Conservation (phyloP, 2,888 invertebrate genomes). For the Helobdella robusta region DNA sequence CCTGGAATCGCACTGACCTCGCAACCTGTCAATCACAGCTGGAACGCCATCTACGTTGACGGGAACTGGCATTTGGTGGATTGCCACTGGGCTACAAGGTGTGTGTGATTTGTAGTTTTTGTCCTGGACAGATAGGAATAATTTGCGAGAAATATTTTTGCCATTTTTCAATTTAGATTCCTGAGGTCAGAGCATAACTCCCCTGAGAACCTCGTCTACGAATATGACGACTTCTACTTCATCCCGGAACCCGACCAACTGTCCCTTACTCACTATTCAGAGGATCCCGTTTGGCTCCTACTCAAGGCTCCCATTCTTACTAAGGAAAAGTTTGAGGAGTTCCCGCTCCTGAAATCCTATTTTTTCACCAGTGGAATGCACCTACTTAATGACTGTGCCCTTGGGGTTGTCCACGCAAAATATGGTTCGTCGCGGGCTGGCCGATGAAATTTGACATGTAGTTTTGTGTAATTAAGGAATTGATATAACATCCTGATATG, state of each 20-base stretch:
- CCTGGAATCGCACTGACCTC: conserved; percentile 67
- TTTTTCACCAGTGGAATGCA: conserved; percentile 50
- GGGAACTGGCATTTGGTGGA: conserved; percentile 98
- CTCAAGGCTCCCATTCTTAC: conserved; percentile 35
- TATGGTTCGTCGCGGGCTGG: conserved; percentile 43
- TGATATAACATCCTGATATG: too few relatives aligned
- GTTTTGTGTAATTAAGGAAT: too few relatives aligned
- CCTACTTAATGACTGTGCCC: conserved; percentile 39
- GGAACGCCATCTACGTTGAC: conserved; percentile 96
- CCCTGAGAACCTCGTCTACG: conserved; percentile 59
- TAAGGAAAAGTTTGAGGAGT: conserved; percentile 45
- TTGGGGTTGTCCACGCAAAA: conserved; percentile 40
- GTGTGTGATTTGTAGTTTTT: not conserved
- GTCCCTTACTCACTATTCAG: conserved; percentile 49
- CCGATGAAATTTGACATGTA: too few relatives aligned
- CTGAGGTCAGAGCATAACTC: conserved; percentile 45
- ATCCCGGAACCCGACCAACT: conserved; percentile 77
- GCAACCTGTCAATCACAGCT: conserved; percentile 53
- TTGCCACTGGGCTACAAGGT: conserved; percentile 97
- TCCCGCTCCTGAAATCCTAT: conserved; percentile 49
- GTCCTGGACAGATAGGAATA: too few relatives aligned
- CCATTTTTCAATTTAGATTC: conserved; percentile 27
- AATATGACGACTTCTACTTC: conserved; percentile 99
- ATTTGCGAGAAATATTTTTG: too few relatives aligned
- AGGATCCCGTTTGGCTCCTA: conserved; percentile 47